These are phyloP conservation scores for Psammodynastes pulverulentus DNA, from an alignment of 2,113 vertebrate genomes.

Conservation along the genomic window DNA sequence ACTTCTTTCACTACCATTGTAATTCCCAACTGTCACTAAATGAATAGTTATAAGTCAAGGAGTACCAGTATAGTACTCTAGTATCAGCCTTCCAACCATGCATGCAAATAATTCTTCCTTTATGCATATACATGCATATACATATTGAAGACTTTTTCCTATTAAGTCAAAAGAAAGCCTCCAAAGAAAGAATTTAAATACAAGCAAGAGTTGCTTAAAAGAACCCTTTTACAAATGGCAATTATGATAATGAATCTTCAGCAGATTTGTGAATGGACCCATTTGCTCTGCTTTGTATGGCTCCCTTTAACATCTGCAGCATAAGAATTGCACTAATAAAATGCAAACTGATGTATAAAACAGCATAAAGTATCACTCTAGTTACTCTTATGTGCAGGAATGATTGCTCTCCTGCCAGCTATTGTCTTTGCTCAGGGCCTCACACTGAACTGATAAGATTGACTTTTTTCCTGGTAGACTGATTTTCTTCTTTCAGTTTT, in stretches of 20 bases:
- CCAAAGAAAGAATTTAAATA: constrained; percentile 6
- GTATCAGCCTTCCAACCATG: constrained; percentile 23
- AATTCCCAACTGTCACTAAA: background rate
- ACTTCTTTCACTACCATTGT: background rate
- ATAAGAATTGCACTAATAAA: background rate
- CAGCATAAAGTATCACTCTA: background rate
- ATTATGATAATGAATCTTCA: constrained; percentile 4
- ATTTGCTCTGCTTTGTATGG: background rate
- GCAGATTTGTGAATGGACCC: background rate
- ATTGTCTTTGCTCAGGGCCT: constrained; percentile 22
- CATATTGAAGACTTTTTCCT: background rate
- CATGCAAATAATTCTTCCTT: constrained; percentile 25
- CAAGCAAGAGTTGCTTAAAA: background rate
- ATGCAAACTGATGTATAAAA: constrained; percentile 11
- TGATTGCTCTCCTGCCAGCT: constrained; percentile 8
- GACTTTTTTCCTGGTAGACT: background rate
- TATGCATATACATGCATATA: constrained; percentile 1
- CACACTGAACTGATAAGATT: constrained; percentile 13
- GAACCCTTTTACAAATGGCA: constrained; percentile 10
- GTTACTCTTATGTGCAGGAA: background rate
- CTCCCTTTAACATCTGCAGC: background rate
- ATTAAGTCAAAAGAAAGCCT: constrained; percentile 29
- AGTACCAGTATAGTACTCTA: background rate
- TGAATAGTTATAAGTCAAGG: background rate
- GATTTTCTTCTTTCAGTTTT: constrained; percentile 32